Evolutionary conservation across 2,888 invertebrate species (phyloP).

Genomic region (Drosophila melanocephala): DNA sequence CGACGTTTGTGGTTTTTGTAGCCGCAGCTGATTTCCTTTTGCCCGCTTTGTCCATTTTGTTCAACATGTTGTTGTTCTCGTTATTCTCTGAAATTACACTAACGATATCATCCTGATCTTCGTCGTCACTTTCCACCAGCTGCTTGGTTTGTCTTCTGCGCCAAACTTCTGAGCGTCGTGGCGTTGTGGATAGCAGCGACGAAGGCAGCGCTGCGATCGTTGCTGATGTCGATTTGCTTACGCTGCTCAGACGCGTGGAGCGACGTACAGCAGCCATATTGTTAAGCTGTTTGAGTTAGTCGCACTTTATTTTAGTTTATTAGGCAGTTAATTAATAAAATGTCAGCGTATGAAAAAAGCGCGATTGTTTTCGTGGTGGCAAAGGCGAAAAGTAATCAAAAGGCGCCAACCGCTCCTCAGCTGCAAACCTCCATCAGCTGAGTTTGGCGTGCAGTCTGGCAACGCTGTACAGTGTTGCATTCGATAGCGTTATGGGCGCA

Average conservation of each 20-base stretch:
- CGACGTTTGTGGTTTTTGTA: conserved; percentile 18
- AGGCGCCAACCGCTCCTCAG: conserved; percentile 60
- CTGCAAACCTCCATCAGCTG: conserved; percentile 58
- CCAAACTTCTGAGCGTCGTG: conserved; percentile 73
- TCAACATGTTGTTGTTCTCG: conserved; percentile 78
- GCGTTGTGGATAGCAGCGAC: conserved; percentile 51
- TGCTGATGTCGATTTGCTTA: conserved; percentile 57
- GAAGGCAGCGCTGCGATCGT: conserved; percentile 54
- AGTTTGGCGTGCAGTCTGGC: conserved; percentile 52
- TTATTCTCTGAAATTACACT: conserved; percentile 76
- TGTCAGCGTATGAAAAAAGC: not conserved
- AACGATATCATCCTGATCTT: conserved; percentile 65
- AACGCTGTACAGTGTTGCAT: conserved; percentile 50
- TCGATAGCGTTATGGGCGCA: conserved; percentile 33
- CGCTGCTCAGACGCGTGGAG: conserved; percentile 82
- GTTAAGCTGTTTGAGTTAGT: conserved; percentile 18
- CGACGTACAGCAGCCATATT: conserved; percentile 83
- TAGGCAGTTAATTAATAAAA: conserved; percentile 8
- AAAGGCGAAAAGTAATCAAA: conserved; percentile 52
- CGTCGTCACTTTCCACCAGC: conserved; percentile 57
- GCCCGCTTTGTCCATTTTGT: conserved; percentile 69
- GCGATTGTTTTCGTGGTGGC: conserved; percentile 5
- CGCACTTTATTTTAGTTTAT: conserved; percentile 13
- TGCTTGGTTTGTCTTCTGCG: conserved; percentile 64
- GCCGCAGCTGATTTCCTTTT: conserved; percentile 38